Conservation (phyloP, 2,888 invertebrate species). For the Lepidochrysops patricia region DNA sequence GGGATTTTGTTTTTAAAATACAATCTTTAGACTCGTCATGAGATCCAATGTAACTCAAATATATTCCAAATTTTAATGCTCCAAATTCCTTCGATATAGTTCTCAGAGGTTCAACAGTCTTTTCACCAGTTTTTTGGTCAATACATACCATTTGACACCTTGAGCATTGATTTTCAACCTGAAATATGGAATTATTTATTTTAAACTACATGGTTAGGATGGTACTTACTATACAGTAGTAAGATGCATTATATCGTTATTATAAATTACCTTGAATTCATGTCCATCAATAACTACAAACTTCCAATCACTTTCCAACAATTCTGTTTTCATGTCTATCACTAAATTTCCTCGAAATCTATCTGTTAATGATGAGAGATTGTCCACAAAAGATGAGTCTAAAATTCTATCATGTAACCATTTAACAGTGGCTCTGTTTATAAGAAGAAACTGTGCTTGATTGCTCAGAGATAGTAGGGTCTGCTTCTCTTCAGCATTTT, state of each 20-base stretch:
- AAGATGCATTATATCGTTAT: no score
- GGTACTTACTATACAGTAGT: no score
- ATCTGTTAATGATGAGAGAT: constrained; percentile 76
- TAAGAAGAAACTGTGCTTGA: constrained; percentile 88
- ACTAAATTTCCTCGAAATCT: constrained; percentile 95
- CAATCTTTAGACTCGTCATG: constrained; percentile 40
- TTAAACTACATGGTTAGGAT: no score
- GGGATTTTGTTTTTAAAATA: constrained; percentile 34
- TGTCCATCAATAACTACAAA: constrained; percentile 78
- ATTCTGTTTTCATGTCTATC: constrained; percentile 80
- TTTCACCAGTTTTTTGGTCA: constrained; percentile 87
- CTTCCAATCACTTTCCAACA: constrained; percentile 85
- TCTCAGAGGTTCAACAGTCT: constrained; percentile 84
- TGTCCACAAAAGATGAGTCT: constrained; percentile 64
- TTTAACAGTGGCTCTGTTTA: constrained; percentile 84
- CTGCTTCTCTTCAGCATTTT: constrained; percentile 36
- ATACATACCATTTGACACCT: constrained; percentile 98
- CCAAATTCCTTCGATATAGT: constrained; percentile 82
- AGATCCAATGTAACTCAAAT: constrained; percentile 71
- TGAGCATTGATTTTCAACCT: constrained; percentile 87
- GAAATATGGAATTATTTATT: constrained; percentile 23
- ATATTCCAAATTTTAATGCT: constrained; percentile 88
- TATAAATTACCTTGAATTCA: constrained; percentile 75
- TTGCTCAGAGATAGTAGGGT: constrained; percentile 79
- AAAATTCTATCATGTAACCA: constrained; percentile 78